Evolutionary conservation across 2,888 invertebrate genomes (phyloP).

Genomic region (Nemurella pictetii): DNA sequence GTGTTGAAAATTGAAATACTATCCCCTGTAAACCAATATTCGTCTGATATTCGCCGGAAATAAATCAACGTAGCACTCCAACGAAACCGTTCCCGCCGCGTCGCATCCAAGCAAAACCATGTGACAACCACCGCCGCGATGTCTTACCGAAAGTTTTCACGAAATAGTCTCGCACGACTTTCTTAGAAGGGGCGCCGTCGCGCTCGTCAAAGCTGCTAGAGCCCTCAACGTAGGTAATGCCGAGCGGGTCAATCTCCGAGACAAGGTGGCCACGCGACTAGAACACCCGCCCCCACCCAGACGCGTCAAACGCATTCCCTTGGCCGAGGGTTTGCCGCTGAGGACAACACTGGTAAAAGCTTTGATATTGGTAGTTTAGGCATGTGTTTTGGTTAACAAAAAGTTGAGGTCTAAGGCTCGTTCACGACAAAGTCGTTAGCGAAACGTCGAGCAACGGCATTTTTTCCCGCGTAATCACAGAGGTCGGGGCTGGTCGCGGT

Average conservation of each 20-base stretch:
- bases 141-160: constrained; percentile 59
- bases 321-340: not conserved
- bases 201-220: constrained; percentile 57
- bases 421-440: too few species aligned
- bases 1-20: too few species aligned
- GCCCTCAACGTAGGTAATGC: constrained; percentile 73
- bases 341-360: too few species aligned
- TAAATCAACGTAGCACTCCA: not conserved
- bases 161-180: constrained; percentile 65
- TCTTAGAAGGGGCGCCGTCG: constrained; percentile 60
- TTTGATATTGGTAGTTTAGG: too few species aligned
- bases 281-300: constrained; percentile 43
- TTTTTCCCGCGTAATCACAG: too few species aligned
- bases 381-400: too few species aligned
- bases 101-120: not conserved
- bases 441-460: too few species aligned
- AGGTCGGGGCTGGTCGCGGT: too few species aligned
- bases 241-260: constrained; percentile 91
- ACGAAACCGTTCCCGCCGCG: not conserved
- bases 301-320: too few species aligned
- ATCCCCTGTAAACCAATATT: too few species aligned
- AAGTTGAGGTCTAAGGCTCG: too few species aligned
- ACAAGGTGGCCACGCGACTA: constrained; percentile 94
- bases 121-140: not conserved
- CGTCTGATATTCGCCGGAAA: too few species aligned